Conservation (phyloP, 2,113 vertebrate species). For the Pelusios castaneus region DNA sequence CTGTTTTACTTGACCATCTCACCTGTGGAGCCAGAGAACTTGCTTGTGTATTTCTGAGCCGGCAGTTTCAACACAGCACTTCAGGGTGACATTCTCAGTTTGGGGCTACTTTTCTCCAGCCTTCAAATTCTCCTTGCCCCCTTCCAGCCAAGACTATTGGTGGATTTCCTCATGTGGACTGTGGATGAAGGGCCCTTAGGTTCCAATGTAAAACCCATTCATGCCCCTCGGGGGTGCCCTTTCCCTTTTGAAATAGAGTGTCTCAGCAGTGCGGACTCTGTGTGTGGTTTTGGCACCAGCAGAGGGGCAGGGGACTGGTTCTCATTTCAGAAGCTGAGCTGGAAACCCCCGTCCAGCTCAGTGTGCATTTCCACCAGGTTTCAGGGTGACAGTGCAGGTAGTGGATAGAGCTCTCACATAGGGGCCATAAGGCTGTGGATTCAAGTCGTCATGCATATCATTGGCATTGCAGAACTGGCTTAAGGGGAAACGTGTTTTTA, state of each 20-base stretch:
- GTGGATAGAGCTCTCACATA: neutral
- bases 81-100: neutral
- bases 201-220: neutral
- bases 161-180: neutral
- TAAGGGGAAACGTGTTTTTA: no score
- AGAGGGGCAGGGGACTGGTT: neutral
- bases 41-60: neutral
- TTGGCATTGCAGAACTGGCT: neutral
- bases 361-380: neutral
- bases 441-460: neutral
- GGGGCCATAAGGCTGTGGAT: neutral
- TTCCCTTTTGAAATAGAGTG: neutral
- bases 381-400: neutral
- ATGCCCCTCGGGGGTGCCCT: slow-evolving; percentile 22
- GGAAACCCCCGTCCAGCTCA: neutral
- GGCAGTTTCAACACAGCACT: neutral
- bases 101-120: neutral
- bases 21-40: neutral
- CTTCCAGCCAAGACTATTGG: neutral
- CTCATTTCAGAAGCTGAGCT: neutral
- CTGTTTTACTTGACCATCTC: neutral
- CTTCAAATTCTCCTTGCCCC: neutral
- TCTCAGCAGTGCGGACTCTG: neutral
- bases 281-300: neutral
- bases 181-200: neutral